Percentiles rank a stretch among this genome's conserved stretches.
Evolutionary conservation across 30 jellyfish, hydroid and myxozoan species (phyloP).

Genomic region (Clytia hemisphaerica): DNA sequence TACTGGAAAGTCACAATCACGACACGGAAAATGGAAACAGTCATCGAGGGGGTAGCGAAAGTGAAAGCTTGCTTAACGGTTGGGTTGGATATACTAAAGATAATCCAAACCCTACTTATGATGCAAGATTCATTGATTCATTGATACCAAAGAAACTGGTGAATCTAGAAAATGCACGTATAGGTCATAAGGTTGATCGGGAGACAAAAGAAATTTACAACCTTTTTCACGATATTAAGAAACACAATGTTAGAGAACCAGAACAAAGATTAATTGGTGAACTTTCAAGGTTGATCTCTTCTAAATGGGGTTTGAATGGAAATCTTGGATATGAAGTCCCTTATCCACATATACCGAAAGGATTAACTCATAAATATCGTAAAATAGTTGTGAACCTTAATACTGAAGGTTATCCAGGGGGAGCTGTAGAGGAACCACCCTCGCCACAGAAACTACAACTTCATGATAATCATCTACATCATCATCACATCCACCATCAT

Average conservation of each 20-base stretch:
- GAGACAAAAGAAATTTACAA: slow-evolving; percentile 26
- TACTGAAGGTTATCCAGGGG: slow-evolving; percentile 21
- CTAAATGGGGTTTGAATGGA: slow-evolving; percentile 40
- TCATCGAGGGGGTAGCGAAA: too few species aligned
- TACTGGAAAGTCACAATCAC: too few species aligned
- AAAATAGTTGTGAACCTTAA: slow-evolving; percentile 23
- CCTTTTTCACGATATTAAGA: slow-evolving; percentile 22
- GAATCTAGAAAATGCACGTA: slow-evolving; percentile 18
- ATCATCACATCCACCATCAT: neutral
- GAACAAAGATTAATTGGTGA: slow-evolving; percentile 32
- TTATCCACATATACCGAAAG: slow-evolving; percentile 29
- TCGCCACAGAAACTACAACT: neutral
- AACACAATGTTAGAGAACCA: slow-evolving; percentile 28
- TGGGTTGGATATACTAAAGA: too few species aligned
- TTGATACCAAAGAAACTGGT: slow-evolving; percentile 3
- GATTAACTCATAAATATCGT: neutral
- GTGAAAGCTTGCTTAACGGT: too few species aligned
- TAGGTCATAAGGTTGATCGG: slow-evolving; percentile 15
- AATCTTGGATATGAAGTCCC: slow-evolving; percentile 29
- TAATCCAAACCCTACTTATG: too few species aligned
- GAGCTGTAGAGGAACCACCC: neutral
- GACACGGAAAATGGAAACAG: too few species aligned
- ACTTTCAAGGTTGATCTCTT: slow-evolving; percentile 19
- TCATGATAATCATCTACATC: neutral
- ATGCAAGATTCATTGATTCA: slow-evolving; percentile 7